Base-by-base conservation (phyloP, 2,113 vertebrate species). In the Nettapus auritus region DNA sequence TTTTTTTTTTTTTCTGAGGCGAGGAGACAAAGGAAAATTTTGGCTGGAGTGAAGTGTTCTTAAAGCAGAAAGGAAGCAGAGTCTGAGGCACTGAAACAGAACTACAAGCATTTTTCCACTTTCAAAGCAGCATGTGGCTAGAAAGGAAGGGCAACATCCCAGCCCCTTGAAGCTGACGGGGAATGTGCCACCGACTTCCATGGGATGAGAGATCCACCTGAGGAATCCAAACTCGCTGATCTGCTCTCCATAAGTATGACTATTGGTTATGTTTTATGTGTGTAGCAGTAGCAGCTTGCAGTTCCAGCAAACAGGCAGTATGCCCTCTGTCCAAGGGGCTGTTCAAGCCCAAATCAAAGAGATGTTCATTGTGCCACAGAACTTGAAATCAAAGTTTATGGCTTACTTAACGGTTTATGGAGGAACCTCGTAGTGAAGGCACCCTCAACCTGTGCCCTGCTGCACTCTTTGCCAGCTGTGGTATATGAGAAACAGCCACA, bases 1-100 rank as follows among this genome's bases (percentile, higher is more conserved):
- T 40, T 85, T 81, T 70, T 8, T 85, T 81, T 70, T 8, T 23
- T 66, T 75, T 46, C 33, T 34, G 33, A 74, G 74, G 16, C 44
- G 62, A 21, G 40, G 79, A 86, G 68, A 94, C 88, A 91, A 93
- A 96, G 55, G 79, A 67, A 83, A 86, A 8, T 57, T 89, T 86
- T 78, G 93, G 67, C 87, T 91, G 59, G 33, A 80, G n/a, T 12
- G 69, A 84, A 87, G 34, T 31, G 59, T 69, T 42, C 75, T 74
- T 60, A 63, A 82, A 88, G 66, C 26, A 3, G 85, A 88, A 80
- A 91, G 31, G 50, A 95, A 93, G 56, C 55, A 34, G 50, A 89
- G 62, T 83, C 40, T 77, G 59, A 93, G 85, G 71, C 85, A 91
- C 50, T 63, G 40, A 79, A 96, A 76, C 74, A 69, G 12, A 38